Evolutionary conservation across 2,113 vertebrate genomes (phyloP), one percentile per base, ranked within the genome.

Genomic region (Scophthalmus maximus): DNA sequence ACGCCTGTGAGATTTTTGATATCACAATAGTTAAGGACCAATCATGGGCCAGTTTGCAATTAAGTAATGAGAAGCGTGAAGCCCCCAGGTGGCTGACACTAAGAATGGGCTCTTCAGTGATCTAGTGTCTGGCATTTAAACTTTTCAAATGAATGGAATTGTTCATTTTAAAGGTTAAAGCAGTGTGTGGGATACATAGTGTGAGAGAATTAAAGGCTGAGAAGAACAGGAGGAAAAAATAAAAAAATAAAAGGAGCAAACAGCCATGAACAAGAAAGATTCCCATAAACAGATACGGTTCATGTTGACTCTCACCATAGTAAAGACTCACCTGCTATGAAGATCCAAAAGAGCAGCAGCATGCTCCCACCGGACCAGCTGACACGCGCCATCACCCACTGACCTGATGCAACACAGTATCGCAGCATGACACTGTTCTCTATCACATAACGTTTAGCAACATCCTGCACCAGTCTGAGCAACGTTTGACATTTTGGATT

Each of bases 261-360:
- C 12, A 40, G 36, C 12, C 14, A 67, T 30, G 25, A 56, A 23
- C n/a, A 44, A 4, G 9, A 27, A 7, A 40, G 36, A n/a, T n/a
- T 18, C 52, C 17, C 9, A 25, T 2, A 12, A 26, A 38, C 20
- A 30, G 4, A 34, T 14, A 38, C 4, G 47, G 14, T 4, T 17
- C 26, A n/a, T 20, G 8, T 8, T 46, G 52, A 58, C 8, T 22
- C 15, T 34, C 32, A 9, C 2, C 12, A 66, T 23, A 3, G 29
- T 44, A 9, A 61, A 44, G 26, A 80, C 87, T 84, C 36, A 91
- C 89, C 68, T 25, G 47, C 4, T 8, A 62, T 38, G 15, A 78
- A 42, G n/a, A 84, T 71, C 76, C 80, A 78, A n/a, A 69, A 26
- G 18, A 73, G 42, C 38, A 82, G 51, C 44, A 27, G 51, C 51